Conservation (phyloP, 2,797 vertebrate genomes). For the Xerus rutilus region DNA sequence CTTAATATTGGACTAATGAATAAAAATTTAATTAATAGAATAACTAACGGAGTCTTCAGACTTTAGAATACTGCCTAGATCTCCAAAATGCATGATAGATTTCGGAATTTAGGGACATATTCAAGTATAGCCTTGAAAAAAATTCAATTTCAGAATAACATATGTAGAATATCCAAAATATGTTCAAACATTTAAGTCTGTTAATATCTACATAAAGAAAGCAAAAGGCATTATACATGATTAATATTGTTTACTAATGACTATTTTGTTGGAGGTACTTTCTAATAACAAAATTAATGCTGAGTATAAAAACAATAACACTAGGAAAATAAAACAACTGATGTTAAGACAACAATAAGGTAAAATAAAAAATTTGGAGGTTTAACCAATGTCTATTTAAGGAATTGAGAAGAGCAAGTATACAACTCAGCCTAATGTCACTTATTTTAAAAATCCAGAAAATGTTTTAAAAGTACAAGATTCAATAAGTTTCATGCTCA, state of each 20-base stretch:
- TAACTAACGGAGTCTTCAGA: neutral
- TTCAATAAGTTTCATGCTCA: neutral
- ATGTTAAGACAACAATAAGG: neutral
- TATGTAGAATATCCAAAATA: neutral
- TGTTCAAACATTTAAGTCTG: neutral
- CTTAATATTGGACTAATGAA: neutral
- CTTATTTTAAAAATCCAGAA: neutral
- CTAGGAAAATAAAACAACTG: neutral
- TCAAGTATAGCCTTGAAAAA: neutral
- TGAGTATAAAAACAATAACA: neutral
- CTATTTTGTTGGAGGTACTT: neutral
- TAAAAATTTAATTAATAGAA: neutral
- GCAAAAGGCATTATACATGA: neutral
- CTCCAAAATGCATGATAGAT: neutral
- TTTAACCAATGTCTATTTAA: neutral
- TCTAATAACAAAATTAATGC: slow-evolving; percentile 39
- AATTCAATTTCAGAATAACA: neutral
- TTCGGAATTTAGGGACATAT: neutral
- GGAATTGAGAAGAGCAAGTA: neutral
- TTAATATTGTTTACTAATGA: slow-evolving; percentile 9
- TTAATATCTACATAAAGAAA: neutral
- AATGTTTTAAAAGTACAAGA: neutral
- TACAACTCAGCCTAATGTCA: neutral
- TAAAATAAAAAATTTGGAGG: slow-evolving; percentile 2
- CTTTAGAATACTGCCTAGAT: neutral